Percentiles rank a stretch among this genome's conserved stretches.
Conservation (phyloP, 2,888 invertebrate genomes). For the Neria commutata region DNA sequence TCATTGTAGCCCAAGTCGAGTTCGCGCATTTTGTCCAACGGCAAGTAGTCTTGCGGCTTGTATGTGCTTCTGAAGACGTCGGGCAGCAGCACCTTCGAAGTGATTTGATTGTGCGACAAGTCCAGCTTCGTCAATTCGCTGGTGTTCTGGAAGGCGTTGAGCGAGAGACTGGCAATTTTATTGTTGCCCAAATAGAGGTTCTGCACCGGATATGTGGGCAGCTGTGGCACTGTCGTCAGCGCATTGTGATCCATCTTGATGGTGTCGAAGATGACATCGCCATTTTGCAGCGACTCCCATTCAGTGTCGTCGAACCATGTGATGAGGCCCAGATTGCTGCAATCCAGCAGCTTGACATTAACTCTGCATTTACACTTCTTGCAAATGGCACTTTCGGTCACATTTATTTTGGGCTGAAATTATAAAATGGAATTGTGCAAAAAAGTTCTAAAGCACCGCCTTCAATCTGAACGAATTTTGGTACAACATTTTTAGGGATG, state of each 20-base stretch:
- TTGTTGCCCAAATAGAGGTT: slow-evolving; percentile 70
- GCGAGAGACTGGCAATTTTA: slow-evolving; percentile 68
- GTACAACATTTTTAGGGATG: too few species aligned
- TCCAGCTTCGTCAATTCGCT: slow-evolving; percentile 70
- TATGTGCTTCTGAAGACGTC: slow-evolving; percentile 70
- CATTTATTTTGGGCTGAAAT: slow-evolving; percentile 36
- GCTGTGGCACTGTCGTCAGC: slow-evolving; percentile 47
- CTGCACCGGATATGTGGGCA: slow-evolving; percentile 64
- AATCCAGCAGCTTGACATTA: slow-evolving; percentile 64
- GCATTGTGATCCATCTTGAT: slow-evolving; percentile 54
- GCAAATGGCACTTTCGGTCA: slow-evolving; percentile 61
- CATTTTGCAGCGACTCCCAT: slow-evolving; percentile 63
- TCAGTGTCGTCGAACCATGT: slow-evolving; percentile 65
- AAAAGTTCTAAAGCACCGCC: too few species aligned
- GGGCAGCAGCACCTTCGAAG: slow-evolving; percentile 66
- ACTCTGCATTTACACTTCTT: slow-evolving; percentile 64
- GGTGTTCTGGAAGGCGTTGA: slow-evolving; percentile 69
- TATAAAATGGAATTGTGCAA: slow-evolving; percentile 34
- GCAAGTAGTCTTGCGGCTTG: slow-evolving; percentile 40
- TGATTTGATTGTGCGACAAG: slow-evolving; percentile 73
- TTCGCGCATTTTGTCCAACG: slow-evolving; percentile 45
- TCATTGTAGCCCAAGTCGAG: slow-evolving; percentile 71
- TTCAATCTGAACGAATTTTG: too few species aligned
- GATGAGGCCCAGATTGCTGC: slow-evolving; percentile 63
- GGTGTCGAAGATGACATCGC: slow-evolving; percentile 46